Base-by-base conservation (phyloP, 2,797 vertebrate species). In the Coranthus polyacanthus region DNA sequence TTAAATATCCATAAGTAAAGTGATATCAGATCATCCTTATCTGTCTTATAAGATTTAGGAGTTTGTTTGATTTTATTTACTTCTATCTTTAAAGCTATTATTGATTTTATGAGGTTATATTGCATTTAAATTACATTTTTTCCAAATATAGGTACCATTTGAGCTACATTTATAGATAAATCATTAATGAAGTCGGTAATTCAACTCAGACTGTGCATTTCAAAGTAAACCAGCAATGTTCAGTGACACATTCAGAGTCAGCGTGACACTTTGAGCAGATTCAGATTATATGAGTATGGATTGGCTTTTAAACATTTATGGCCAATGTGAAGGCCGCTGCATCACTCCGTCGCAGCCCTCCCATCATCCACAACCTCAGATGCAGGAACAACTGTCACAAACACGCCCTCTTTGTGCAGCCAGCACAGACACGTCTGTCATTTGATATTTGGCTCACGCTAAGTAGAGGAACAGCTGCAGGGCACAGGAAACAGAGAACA, bases 371-470 rank as follows among this genome's bases (percentile, higher is more conserved):
- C 64, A 72, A 58, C 63, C 85, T 78, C 61, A 88, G 68, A 87
- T 77, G 74, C 68, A 66, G 62, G 46, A 75, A 53, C 69, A 67
- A 80, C 81, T 89, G 88, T 91, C 89, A 91, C 78, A 74, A 81
- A 82, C 89, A 88, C 59, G 49, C 77, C 78, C 78, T 88, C 75
- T 86, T 73, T 77, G 74, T 84, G 68, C 87, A 89, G 86, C 84
- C 80, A 67, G 64, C 84, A 70, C 81, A 84, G 87, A 86, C 85
- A 82, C 54, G 69, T 88, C 84, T 88, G 90, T 89, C 89, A 87
- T 88, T 81, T 78, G 80, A 86, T 84, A 86, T 91, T 90, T 91
- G 86, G 82, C 82, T 92, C 90, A 90, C 82, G 78, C 86, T 85
- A 82, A 91, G 86, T 79, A 85, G 82, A 87, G 83, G 79, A 86